These are phyloP conservation scores for Pseudoips prasinana DNA, from an alignment of 2,888 invertebrate genomes.

Conservation along the genomic window DNA sequence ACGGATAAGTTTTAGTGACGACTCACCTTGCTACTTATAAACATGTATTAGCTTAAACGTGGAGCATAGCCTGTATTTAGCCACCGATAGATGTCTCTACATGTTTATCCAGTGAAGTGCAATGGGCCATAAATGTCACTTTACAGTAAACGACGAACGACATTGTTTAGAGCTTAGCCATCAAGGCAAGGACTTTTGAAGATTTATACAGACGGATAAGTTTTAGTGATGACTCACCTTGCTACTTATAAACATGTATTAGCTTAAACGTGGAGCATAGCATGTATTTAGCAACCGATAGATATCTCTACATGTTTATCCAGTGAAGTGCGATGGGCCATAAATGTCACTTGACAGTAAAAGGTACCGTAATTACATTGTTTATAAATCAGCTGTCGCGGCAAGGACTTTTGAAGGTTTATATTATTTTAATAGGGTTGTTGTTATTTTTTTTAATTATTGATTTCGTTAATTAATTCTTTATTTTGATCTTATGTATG, in stretches of 20 bases:
- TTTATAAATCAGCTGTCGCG: constrained; percentile 31
- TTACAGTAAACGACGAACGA: constrained; percentile 28
- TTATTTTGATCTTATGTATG: too few species aligned
- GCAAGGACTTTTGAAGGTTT: constrained; percentile 9
- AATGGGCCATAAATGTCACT: too few species aligned
- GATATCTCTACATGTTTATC: too few species aligned
- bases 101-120: too few species aligned
- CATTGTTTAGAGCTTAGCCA: constrained; percentile 33
- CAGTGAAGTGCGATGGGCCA: too few species aligned
- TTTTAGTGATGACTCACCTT: not conserved
- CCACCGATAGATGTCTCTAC: too few species aligned
- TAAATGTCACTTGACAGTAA: constrained; percentile 28
- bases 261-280: too few species aligned
- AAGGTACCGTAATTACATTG: constrained; percentile 31
- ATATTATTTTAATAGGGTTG: too few species aligned
- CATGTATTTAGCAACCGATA: too few species aligned
- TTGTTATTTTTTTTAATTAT: too few species aligned
- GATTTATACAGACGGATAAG: constrained; percentile 10
- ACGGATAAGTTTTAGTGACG: constrained; percentile 1
- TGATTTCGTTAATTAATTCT: too few species aligned
- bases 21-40: constrained; percentile 3
- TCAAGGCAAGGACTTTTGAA: constrained; percentile 20
- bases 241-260: constrained; percentile 2
- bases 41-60: constrained; percentile 2
- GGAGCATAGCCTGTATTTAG: too few species aligned